Evolutionary conservation across 2,888 invertebrate genomes (phyloP).

Genomic region (Lymantria monacha): DNA sequence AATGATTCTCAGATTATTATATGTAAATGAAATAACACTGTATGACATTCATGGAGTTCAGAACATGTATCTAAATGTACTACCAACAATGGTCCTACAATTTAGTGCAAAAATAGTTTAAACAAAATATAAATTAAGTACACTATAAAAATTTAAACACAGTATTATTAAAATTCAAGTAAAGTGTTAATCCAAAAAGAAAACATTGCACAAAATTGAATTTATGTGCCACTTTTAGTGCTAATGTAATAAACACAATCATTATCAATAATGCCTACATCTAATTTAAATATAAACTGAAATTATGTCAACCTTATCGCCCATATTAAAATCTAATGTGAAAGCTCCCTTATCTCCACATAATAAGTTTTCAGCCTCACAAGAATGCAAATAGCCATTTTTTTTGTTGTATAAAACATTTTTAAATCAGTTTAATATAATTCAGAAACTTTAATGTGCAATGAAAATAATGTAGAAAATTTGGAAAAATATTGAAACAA

Average conservation of each 20-base stretch:
- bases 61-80: slow-evolving; percentile 15
- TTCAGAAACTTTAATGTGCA: no score
- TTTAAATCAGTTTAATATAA: no score
- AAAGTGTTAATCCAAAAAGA: slow-evolving; percentile 12
- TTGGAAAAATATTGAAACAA: no score
- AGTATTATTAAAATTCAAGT: slow-evolving; percentile 12
- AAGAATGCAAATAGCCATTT: no score
- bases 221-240: slow-evolving; percentile 27
- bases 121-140: slow-evolving; percentile 46
- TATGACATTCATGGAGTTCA: no score
- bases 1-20: no score
- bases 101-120: slow-evolving; percentile 39
- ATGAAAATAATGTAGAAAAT: no score
- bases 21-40: no score
- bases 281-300: slow-evolving; percentile 42
- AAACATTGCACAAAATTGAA: slow-evolving; percentile 5
- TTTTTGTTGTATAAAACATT: no score
- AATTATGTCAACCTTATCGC: background rate
- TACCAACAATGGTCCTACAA: slow-evolving; percentile 41
- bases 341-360: no score
- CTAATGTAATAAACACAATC: slow-evolving; percentile 26
- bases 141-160: slow-evolving; percentile 26
- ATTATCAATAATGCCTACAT: slow-evolving; percentile 24
- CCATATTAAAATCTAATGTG: no score
- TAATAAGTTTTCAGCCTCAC: no score